Percentiles rank a stretch among this genome's conserved stretches.
These are phyloP conservation scores for Bolinopsis microptera DNA, from an alignment of 37 sponge, comb jelly and placozoan genomes.

Conservation along the genomic window DNA sequence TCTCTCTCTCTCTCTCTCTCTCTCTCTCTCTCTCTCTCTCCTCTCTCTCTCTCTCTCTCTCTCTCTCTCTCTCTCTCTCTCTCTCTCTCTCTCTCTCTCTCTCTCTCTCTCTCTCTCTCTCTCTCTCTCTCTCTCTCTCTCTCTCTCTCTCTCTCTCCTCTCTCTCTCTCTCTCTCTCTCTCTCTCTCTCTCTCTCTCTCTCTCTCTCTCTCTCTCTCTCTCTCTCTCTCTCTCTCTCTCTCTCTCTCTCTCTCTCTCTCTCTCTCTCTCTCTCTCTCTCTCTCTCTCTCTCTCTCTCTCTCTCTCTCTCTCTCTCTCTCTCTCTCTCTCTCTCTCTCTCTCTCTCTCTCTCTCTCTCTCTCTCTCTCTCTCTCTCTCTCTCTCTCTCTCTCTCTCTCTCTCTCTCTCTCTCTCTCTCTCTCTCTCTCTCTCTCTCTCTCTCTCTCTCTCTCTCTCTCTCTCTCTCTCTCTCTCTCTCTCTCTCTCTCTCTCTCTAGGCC, in stretches of 20 bases:
- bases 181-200: neutral
- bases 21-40: neutral
- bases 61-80: neutral
- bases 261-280: neutral
- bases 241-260: neutral
- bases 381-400: neutral
- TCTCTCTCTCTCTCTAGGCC: neutral
- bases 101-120: neutral
- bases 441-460: neutral
- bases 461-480: neutral
- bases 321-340: neutral
- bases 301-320: neutral
- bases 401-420: neutral
- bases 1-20: neutral
- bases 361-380: neutral
- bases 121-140: neutral
- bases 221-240: neutral
- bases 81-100: neutral
- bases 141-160: neutral
- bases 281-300: neutral
- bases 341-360: neutral
- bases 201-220: neutral
- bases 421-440: neutral
- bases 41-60: neutral
- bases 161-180: neutral